These are phyloP conservation scores for Pseudochromis fuscus DNA, from an alignment of 2,797 vertebrate genomes.

Conservation along the genomic window DNA sequence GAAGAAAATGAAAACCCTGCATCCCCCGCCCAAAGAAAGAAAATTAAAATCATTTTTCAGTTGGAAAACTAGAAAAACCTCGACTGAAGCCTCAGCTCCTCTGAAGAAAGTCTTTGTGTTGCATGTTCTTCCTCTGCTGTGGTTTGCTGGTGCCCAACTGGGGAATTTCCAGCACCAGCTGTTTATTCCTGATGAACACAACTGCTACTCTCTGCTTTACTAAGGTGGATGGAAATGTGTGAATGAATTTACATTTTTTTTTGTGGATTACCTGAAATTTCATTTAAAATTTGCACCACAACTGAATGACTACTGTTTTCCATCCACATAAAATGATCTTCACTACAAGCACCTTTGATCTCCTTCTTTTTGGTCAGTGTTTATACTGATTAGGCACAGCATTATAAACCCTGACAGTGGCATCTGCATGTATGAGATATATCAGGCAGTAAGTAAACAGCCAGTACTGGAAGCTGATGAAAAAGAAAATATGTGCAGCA, in stretches of 20 bases:
- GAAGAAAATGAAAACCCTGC: too few species aligned
- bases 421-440: too few species aligned
- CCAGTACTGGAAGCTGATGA: too few species aligned
- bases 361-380: background rate
- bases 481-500: too few species aligned
- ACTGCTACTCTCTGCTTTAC: background rate
- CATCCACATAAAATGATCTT: background rate
- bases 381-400: too few species aligned
- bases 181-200: background rate
- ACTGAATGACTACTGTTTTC: background rate
- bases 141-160: background rate
- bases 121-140: background rate
- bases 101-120: background rate
- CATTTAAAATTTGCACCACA: background rate
- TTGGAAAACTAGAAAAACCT: background rate
- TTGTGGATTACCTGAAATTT: background rate
- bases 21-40: too few species aligned
- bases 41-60: background rate
- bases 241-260: too few species aligned
- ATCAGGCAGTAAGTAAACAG: too few species aligned
- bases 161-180: background rate
- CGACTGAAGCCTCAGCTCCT: background rate
- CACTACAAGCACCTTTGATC: background rate
- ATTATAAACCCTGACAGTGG: too few species aligned
- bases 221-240: background rate